A percentile compares a stretch with the other conserved stretches of the same genome.
These are phyloP conservation scores for Plusia festucae DNA, from an alignment of 2,888 invertebrate genomes.

Conservation along the genomic window DNA sequence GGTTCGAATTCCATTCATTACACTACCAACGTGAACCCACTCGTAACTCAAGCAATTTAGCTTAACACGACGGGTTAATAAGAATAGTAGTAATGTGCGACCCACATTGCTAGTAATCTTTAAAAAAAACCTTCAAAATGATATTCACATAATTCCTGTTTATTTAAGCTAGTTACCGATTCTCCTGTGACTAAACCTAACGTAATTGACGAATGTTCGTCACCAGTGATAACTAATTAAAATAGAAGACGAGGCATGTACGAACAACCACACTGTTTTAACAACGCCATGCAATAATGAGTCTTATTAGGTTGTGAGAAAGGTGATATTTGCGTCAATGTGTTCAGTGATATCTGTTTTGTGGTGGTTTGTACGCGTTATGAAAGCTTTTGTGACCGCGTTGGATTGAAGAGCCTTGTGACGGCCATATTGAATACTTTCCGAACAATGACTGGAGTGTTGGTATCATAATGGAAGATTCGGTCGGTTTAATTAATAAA, in stretches of 20 bases:
- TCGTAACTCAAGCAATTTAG: no score
- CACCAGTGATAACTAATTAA: neutral
- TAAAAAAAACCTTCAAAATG: no score
- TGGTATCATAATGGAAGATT: neutral
- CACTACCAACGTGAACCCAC: no score
- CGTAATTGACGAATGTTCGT: neutral
- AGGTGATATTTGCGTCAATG: neutral
- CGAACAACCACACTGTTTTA: neutral
- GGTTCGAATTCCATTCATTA: no score
- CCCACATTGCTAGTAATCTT: no score
- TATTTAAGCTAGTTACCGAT: neutral
- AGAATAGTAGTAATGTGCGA: no score
- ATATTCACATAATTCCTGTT: neutral
- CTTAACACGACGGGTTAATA: no score
- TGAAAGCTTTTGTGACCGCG: constrained; percentile 38
- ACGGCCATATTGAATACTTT: constrained; percentile 6
- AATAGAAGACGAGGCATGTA: no score
- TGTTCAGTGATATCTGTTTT: neutral
- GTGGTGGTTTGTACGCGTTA: constrained; percentile 27
- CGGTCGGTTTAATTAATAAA: neutral
- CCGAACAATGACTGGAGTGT: constrained; percentile 5
- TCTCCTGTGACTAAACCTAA: neutral
- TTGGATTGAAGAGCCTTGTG: constrained; percentile 9
- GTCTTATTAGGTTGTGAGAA: neutral
- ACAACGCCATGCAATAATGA: neutral